A percentile compares a stretch with the other conserved stretches of the same genome.
These are phyloP conservation scores for Xiphorhynchus elegans DNA, from an alignment of 2,113 vertebrate genomes.

Conservation along the genomic window DNA sequence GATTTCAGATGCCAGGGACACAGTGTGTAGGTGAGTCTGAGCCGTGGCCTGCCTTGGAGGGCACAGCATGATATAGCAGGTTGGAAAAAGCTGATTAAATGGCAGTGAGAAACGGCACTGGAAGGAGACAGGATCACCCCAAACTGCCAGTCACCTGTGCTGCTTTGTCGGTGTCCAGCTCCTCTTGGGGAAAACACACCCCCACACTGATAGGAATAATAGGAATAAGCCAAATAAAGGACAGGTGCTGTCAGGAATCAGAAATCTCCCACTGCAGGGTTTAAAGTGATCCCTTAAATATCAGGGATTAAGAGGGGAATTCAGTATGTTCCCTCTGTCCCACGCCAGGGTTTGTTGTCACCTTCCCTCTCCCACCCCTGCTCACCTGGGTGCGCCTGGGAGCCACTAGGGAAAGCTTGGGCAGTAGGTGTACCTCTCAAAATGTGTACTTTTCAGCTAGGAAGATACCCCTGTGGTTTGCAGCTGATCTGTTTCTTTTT, in stretches of 20 bases:
- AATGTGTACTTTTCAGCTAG: background rate
- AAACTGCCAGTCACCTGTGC: background rate
- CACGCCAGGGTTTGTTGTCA: background rate
- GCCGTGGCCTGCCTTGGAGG: background rate
- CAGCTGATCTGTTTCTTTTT: background rate
- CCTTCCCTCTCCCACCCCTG: background rate
- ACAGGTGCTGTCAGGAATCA: background rate
- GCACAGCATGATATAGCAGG: background rate
- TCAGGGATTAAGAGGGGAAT: slow-evolving; percentile 26
- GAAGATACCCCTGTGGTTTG: background rate
- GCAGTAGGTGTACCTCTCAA: background rate
- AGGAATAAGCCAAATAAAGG: background rate
- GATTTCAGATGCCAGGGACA: slow-evolving; percentile 15
- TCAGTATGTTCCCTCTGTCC: background rate
- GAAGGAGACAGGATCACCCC: background rate
- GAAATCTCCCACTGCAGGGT: background rate
- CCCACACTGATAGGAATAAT: background rate
- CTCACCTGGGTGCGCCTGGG: background rate
- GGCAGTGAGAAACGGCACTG: background rate
- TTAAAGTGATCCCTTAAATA: slow-evolving; percentile 9
- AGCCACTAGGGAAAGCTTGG: background rate
- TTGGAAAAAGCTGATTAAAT: background rate
- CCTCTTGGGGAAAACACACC: background rate
- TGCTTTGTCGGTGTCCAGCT: background rate
- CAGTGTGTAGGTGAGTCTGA: background rate